Conservation (phyloP, 2,797 vertebrate genomes). For the Artibeus lituratus region DNA sequence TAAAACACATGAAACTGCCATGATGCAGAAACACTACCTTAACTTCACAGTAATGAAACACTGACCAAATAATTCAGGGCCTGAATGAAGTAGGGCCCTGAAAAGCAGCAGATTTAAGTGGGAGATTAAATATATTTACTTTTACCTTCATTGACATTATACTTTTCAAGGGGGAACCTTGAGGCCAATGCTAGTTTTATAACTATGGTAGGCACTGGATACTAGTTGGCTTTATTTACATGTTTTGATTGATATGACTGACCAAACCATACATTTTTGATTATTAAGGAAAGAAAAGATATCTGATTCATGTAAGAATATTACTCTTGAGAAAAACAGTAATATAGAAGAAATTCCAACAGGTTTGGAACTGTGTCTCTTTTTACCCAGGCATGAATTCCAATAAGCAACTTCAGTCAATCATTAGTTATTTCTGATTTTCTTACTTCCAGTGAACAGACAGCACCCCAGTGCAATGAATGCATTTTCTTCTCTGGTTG, state of each 20-base stretch:
- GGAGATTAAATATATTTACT: neutral
- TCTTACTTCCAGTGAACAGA: constrained; percentile 43
- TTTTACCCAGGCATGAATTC: neutral
- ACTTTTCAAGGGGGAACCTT: neutral
- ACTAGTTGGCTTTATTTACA: neutral
- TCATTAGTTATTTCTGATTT: constrained; percentile 34
- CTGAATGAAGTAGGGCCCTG: neutral
- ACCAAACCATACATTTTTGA: neutral
- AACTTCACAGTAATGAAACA: neutral
- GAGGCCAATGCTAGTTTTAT: neutral
- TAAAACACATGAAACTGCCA: neutral
- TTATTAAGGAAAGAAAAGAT: neutral
- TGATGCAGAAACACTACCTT: neutral
- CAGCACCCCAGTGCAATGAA: constrained; percentile 13
- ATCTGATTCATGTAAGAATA: neutral
- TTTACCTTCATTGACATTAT: neutral
- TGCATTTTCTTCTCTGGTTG: constrained; percentile 48
- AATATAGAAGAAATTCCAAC: neutral
- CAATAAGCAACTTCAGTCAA: neutral
- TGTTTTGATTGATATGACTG: neutral
- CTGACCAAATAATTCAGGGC: neutral
- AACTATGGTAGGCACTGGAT: neutral
- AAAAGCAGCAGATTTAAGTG: neutral
- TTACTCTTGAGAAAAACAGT: neutral
- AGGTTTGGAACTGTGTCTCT: neutral